Base-by-base conservation (phyloP, 2,888 invertebrate species). In the Eupithecia tripunctaria region DNA sequence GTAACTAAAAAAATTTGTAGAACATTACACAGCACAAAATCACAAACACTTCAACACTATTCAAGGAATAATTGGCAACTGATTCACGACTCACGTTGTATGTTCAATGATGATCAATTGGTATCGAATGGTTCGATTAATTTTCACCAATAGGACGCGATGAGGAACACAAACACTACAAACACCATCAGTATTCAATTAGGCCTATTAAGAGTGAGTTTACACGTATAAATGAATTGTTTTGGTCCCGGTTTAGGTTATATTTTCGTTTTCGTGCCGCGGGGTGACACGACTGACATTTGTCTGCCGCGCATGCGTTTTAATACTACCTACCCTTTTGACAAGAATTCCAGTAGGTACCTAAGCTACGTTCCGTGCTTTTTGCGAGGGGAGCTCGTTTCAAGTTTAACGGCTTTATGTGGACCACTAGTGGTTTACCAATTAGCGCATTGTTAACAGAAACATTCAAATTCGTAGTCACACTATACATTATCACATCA, bases 111-210 rank as follows among this genome's bases (percentile, higher is more conserved):
- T 64, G 27, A 65, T 81, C 83, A 84, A 86, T 87, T 85, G 78
- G 76, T 73, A 69, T 65, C 76, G 77, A 74, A 84, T 88, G 82
- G 85, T 84, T 65, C 83, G 86, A 88, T 83, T 68, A 36, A 71
- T 80, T 68, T 72, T 76, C 77, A 73, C 76, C 77, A 78, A 79
- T 78, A 25, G 67, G 51, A 71, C 10, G 47, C 12, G 12, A 73
- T 12, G 70, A 12, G 63, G 60, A 5, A 1, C 62, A 73, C 62
- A 67, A 74, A 77, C 75, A 71, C 66, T 75, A 78, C 76, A 79
- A 77, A 80, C 59, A 66, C 43, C 60, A 68, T 70, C 47, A 67
- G 63, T 27, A 41, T 21, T 47, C 47, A 68, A 63, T 63, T 56
- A 73, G 74, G 68, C 67, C 72, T 32, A 66, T 78, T 80, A 80